Base-by-base conservation (phyloP, 2,888 invertebrate species). In the Callyntrura guangdongensis region DNA sequence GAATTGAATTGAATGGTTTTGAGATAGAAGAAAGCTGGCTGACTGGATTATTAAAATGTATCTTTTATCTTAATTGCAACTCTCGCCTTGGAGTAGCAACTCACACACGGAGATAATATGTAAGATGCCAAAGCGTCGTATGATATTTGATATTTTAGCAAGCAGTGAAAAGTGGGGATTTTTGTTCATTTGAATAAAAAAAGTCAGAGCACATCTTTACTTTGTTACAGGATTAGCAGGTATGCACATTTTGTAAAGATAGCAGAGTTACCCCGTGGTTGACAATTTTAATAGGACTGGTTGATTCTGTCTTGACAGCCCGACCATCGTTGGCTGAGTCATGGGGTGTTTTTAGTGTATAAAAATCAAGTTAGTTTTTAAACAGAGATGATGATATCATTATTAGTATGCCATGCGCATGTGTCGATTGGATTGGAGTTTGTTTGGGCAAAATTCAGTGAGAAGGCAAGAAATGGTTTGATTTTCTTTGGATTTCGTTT, bases 201-300 rank as follows among this genome's bases (percentile, higher is more conserved):
- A 1, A 74, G 8, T n/a, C 45, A 12, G 17, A 17, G 12, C 25
- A 27, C 1, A 17, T 64, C 64, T 14, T 1, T 61, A 74, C 17
- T n/a, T n/a, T 74, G 74, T 49, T 17, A 74, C 49, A 17, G 74
- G 49, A 74, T 47, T 17, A 47, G 47, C 49, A 17, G 74, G 49
- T 20, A 20, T 17, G 17, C 20, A 12, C 20, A 45, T 47, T 36
- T 36, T 36, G 36, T 36, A 74, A 74, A 74, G 14, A 47, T 49
- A 47, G 17, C 74, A 20, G n/a, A n/a, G 47, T 74, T 74, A 47
- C 47, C 20, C 49, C 47, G 27, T 74, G n/a, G n/a, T 74, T 74
- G 74, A 74, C 74, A 74, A 47, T 74, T 74, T 74, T 12, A 47
- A 74, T 45, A 47, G 49, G 74, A 17, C 74, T 20, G 22, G 49